phyloP scores from a whole-genome alignment of 1,140 invertebrate species.

The Acromyrmex charruanus region DNA sequence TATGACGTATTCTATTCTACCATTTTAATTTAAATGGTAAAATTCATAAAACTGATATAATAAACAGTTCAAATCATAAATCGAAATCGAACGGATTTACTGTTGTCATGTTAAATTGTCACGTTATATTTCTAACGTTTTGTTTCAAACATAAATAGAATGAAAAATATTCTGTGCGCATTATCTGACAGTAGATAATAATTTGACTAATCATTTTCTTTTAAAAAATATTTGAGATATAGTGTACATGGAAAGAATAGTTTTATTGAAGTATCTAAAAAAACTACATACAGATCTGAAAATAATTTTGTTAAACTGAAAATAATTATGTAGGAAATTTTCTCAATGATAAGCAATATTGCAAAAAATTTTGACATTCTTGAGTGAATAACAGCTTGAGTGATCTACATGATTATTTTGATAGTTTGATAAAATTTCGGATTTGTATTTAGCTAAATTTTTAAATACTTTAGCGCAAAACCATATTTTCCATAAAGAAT shows the following conservation, averaged over 20 bases:
- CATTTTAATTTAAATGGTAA: constrained; percentile 6
- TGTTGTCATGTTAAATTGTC: not conserved
- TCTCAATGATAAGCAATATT: too few relatives aligned
- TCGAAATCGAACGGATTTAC: not conserved
- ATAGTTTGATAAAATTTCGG: too few relatives aligned
- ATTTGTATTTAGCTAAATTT: too few relatives aligned
- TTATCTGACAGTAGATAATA: not conserved
- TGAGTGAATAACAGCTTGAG: too few relatives aligned
- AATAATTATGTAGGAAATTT: too few relatives aligned
- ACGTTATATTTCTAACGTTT: not conserved
- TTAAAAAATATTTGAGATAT: not conserved
- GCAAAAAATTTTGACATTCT: too few relatives aligned
- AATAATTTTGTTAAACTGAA: too few relatives aligned
- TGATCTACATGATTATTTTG: too few relatives aligned
- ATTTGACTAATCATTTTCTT: not conserved
- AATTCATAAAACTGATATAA: not conserved
- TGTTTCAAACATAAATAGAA: not conserved
- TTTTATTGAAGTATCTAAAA: too few relatives aligned
- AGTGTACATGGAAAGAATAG: too few relatives aligned
- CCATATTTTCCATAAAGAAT: not conserved
- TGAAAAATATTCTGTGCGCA: not conserved
- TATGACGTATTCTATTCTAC: not conserved
- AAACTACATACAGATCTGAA: too few relatives aligned
- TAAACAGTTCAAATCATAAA: not conserved
- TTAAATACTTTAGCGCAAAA: too few relatives aligned